phyloP scores from a whole-genome alignment of 2,113 vertebrate genomes.

The Pygoscelis adeliae region DNA sequence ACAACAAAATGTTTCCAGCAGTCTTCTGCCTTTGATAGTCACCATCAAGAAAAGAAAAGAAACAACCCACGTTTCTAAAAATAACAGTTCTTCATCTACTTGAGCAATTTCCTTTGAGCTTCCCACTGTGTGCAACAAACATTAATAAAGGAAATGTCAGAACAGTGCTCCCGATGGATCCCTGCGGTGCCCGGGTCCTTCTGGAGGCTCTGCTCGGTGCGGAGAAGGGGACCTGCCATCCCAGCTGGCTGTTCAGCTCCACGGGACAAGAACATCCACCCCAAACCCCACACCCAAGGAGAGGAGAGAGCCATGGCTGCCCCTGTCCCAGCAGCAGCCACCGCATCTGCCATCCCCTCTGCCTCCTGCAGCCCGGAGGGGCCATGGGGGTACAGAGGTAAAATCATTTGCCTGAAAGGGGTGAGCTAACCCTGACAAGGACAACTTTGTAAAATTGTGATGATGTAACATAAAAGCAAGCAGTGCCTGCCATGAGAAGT shows the following conservation, averaged over 20 bases:
- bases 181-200: accelerated
- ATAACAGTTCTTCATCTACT: neutral
- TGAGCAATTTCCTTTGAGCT: neutral
- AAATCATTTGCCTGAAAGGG: neutral
- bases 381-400: accelerated
- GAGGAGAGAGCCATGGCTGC: too few species aligned
- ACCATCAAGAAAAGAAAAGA: neutral
- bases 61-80: neutral
- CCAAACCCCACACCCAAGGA: neutral
- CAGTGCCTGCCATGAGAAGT: neutral
- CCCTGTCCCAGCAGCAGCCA: neutral
- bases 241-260: neutral
- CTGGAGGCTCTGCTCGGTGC: neutral
- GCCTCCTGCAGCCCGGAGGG: accelerated
- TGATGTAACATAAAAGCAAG: neutral
- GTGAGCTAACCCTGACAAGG: neutral
- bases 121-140: neutral
- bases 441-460: neutral
- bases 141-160: neutral
- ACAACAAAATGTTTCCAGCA: neutral
- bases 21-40: neutral
- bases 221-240: neutral
- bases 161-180: neutral
- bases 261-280: accelerated
- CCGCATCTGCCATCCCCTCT: accelerated